Evolutionary conservation across 2,113 vertebrate species (phyloP).

Genomic region (Macaca mulatta): DNA sequence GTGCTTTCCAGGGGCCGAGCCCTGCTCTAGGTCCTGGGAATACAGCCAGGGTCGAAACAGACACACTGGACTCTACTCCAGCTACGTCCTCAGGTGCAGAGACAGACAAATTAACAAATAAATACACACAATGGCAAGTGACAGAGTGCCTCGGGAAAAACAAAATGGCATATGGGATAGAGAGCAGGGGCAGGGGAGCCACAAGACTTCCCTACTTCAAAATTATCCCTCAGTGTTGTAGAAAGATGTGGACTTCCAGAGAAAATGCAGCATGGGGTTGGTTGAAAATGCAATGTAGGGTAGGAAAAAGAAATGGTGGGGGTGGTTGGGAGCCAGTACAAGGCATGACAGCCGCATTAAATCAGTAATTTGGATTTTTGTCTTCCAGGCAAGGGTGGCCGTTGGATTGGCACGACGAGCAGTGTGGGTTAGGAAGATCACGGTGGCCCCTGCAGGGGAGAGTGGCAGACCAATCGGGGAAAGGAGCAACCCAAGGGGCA

Average conservation of each 20-base stretch:
- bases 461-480: not conserved
- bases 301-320: not conserved
- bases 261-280: not conserved
- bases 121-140: not conserved
- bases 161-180: not conserved
- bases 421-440: fast-evolving
- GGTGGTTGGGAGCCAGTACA: not conserved
- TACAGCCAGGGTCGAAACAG: not conserved
- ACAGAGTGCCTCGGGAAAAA: not conserved
- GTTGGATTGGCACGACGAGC: not conserved
- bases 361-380: not conserved
- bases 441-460: not conserved
- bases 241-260: not conserved
- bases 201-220: not conserved
- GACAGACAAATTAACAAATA: not conserved
- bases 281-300: too few species aligned
- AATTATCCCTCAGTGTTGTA: not conserved
- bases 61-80: not conserved
- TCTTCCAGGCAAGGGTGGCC: not conserved
- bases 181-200: not conserved
- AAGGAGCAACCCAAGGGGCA: not conserved
- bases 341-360: not conserved
- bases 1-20: not conserved
- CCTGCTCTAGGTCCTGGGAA: not conserved
- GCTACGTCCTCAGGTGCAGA: not conserved